Conservation (phyloP, 2,113 vertebrate genomes). For the Chitala chitala region DNA sequence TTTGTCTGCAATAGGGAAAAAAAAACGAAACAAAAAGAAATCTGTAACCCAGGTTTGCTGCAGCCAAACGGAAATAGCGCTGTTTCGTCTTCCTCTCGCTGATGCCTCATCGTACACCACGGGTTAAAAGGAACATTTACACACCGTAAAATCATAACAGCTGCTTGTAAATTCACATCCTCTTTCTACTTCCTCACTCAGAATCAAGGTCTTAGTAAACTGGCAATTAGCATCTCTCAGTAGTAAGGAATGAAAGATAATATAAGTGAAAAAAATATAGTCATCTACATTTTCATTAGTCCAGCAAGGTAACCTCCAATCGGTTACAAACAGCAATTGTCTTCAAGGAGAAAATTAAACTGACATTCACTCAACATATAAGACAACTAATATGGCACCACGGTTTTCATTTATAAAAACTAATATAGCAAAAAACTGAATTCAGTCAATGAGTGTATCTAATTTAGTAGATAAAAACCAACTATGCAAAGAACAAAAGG, state of each 20-base stretch:
- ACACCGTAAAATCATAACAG: slow-evolving; percentile 29
- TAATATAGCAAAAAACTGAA: neutral
- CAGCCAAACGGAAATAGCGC: slow-evolving; percentile 37
- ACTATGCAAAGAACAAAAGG: no score
- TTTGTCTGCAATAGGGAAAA: no score
- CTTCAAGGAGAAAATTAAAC: no score
- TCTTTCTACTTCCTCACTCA: neutral
- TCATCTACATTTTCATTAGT: neutral
- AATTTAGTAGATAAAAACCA: neutral
- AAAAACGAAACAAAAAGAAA: no score
- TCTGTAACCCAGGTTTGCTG: no score
- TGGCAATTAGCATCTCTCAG: neutral
- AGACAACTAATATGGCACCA: no score
- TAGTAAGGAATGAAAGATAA: neutral
- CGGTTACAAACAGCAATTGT: no score
- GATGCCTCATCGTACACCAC: slow-evolving; percentile 49
- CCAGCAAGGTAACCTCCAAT: no score
- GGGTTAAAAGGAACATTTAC: no score
- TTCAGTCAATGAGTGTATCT: neutral
- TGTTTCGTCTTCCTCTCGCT: slow-evolving; percentile 44
- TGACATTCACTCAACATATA: no score
- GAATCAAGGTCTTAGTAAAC: neutral
- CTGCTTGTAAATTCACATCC: slow-evolving; percentile 19
- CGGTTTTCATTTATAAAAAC: no score
- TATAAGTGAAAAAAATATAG: no score